A percentile compares a stretch with the other conserved stretches of the same genome.
Conservation (phyloP, 2,113 vertebrate species). For the Phasianus colchicus region DNA sequence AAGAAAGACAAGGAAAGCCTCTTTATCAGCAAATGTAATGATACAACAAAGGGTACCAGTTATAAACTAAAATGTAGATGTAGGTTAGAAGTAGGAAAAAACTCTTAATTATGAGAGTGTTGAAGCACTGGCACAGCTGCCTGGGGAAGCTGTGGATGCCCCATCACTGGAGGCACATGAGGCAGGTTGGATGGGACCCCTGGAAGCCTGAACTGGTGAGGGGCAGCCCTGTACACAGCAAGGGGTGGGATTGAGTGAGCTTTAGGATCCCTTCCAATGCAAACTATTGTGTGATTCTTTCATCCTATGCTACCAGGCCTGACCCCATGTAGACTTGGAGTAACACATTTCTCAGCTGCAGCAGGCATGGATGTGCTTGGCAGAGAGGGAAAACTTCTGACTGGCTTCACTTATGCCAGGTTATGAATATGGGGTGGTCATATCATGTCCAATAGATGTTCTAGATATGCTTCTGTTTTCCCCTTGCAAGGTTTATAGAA, state of each 20-base stretch:
- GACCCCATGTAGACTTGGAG: rapidly evolving
- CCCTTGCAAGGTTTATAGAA: not conserved
- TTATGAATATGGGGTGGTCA: not conserved
- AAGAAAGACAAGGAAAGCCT: not conserved
- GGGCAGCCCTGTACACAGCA: not conserved
- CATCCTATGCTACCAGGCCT: not conserved
- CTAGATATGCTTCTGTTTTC: not conserved
- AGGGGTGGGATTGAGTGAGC: not conserved
- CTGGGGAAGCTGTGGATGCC: not conserved
- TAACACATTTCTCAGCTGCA: not conserved
- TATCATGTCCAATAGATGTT: not conserved
- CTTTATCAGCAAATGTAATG: not conserved
- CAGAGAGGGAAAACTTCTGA: not conserved
- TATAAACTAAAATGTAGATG: not conserved
- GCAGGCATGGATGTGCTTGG: not conserved
- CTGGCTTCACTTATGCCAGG: not conserved
- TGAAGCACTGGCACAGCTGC: not conserved
- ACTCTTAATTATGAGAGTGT: not conserved
- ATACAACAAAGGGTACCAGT: not conserved
- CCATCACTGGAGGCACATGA: not conserved
- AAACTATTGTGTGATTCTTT: not conserved
- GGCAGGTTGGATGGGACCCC: not conserved
- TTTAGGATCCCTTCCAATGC: not conserved
- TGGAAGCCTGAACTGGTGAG: not conserved
- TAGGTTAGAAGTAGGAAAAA: not conserved